A percentile compares a stretch with the other conserved stretches of the same genome.
These are phyloP conservation scores for Sinocyclocheilus grahami DNA, from an alignment of 2,113 vertebrate genomes.

Conservation along the genomic window DNA sequence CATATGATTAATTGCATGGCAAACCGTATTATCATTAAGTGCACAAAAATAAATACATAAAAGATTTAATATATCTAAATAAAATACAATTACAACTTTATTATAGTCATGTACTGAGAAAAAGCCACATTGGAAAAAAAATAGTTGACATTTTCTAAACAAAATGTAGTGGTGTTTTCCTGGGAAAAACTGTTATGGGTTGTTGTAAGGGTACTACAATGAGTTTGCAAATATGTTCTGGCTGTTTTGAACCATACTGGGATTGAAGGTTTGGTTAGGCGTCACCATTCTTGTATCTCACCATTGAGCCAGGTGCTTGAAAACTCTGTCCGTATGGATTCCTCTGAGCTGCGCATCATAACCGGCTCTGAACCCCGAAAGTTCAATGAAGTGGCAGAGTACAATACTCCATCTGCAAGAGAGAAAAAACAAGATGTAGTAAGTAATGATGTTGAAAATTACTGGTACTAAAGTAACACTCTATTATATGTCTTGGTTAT, in stretches of 20 bases:
- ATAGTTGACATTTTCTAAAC: background rate
- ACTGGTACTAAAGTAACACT: background rate
- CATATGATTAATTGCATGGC: background rate
- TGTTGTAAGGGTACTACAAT: background rate
- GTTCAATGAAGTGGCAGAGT: slow-evolving; percentile 82
- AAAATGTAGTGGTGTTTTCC: background rate
- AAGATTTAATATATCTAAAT: too few relatives aligned
- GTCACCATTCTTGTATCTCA: slow-evolving; percentile 45
- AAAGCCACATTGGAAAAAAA: background rate
- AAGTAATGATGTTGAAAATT: background rate
- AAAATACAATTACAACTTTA: too few relatives aligned
- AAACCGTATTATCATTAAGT: background rate
- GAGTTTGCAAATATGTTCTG: background rate
- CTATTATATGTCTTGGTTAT: background rate
- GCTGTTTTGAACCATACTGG: background rate
- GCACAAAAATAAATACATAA: background rate
- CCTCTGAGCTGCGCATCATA: slow-evolving; percentile 69
- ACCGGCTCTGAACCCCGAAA: slow-evolving; percentile 79
- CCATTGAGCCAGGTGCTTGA: slow-evolving; percentile 77
- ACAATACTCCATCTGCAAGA: slow-evolving; percentile 73
- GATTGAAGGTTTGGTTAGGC: background rate
- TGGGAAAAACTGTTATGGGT: background rate
- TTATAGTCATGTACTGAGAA: background rate
- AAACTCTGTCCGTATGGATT: slow-evolving; percentile 74
- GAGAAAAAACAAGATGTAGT: background rate